Conservation (phyloP, 2,113 vertebrate genomes). For the Leptosomus discolor region DNA sequence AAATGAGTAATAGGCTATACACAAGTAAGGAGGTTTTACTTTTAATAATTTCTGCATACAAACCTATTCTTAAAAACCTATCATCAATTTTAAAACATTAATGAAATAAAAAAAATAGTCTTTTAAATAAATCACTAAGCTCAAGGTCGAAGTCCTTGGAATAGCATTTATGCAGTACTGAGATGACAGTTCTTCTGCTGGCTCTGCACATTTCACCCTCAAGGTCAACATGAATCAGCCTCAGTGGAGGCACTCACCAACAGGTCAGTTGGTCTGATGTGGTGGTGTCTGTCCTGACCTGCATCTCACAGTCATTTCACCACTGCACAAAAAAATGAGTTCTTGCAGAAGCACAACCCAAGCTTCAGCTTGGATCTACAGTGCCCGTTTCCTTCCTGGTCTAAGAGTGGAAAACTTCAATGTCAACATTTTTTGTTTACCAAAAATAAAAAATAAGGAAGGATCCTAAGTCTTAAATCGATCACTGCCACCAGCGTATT, state of each 20-base stretch:
- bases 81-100: neutral
- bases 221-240: neutral
- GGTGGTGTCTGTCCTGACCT: neutral
- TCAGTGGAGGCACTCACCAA: neutral
- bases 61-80: neutral
- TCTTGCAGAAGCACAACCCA: neutral
- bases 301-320: neutral
- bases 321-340: neutral
- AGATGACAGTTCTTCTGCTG: neutral
- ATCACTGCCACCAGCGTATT: neutral
- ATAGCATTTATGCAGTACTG: neutral
- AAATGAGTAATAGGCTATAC: neutral
- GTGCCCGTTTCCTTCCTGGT: neutral
- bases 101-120: neutral
- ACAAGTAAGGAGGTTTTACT: neutral
- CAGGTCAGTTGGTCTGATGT: neutral
- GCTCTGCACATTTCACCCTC: neutral
- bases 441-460: neutral
- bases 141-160: neutral
- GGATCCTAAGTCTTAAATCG: neutral
- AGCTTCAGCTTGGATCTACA: neutral
- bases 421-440: neutral
- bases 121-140: neutral
- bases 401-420: neutral
- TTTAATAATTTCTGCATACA: neutral